Base-by-base conservation (phyloP, 2,797 vertebrate genomes). In the Oreochromis mossambicus region DNA sequence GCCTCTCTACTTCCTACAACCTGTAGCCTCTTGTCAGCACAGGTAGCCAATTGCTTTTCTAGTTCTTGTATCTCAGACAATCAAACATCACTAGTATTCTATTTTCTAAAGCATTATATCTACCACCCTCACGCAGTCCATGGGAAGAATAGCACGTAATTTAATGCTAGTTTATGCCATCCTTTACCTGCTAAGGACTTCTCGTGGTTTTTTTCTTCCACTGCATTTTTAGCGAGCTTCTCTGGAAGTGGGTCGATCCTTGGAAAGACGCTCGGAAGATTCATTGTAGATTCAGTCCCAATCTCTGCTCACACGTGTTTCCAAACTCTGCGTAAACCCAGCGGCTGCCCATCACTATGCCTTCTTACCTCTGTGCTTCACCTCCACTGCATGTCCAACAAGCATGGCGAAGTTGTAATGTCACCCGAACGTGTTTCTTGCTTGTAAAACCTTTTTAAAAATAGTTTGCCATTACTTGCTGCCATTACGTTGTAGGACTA, bases 61-160 rank as follows among this genome's bases (percentile, higher is more conserved):
- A 89, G 92, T 88, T 87, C 91, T 88, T 86, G 73, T 94, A 91
- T 92, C 89, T 95, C 93, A 93, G 95, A 95, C 95, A 96, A 95
- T 96, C 94, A 95, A 88, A 80, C 90, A 92, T 95, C 90, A 86
- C 88, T 88, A 83, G 89, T 94, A 84, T 94, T 86, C 89, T 92
- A 88, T 91, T 93, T 92, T 93, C 89, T 91, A 85, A 89, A 90
- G 84, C 93, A 88, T 92, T 94, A 88, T 92, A 88, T 90, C 81
- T 79, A 86, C 87, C 89, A 87, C 83, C 81, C 77, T 77, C 84
- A 90, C 79, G 77, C 82, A 79, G 48, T 86, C 86, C 87, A 87
- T 54, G 82, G 89, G 82, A 77, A 94, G 88, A 92, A 93, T 83
- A 91, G 93, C 92, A 92, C 90, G 89, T 86, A 3, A 79, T 84